These are phyloP conservation scores for Monoplex corrugatus DNA, from an alignment of 2,888 invertebrate genomes.

Conservation along the genomic window DNA sequence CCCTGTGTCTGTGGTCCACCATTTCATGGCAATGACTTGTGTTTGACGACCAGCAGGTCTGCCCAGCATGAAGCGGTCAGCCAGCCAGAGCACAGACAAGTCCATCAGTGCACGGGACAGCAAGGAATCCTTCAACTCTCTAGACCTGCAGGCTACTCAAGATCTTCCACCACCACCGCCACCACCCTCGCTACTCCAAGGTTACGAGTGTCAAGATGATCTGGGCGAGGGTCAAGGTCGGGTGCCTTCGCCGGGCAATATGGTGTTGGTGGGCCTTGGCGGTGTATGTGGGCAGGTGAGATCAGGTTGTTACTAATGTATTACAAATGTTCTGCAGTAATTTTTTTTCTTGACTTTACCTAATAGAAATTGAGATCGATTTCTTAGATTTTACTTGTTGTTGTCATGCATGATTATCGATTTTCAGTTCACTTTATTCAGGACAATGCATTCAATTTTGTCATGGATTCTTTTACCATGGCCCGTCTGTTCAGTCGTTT, in stretches of 20 bases:
- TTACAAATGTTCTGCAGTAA: too few species aligned
- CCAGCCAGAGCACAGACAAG: slow-evolving; percentile 55
- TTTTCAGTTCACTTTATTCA: too few species aligned
- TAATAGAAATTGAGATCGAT: too few species aligned
- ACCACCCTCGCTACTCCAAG: too few species aligned
- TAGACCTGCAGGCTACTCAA: slow-evolving; percentile 24
- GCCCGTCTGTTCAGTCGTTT: too few species aligned
- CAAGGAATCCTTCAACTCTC: slow-evolving; percentile 56
- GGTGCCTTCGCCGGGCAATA: background rate
- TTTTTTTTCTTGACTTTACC: too few species aligned
- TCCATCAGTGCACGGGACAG: slow-evolving; percentile 55
- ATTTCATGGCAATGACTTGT: too few species aligned
- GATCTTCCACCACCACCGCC: slow-evolving; percentile 19
- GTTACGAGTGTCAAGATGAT: slow-evolving; percentile 1
- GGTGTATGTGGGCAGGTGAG: slow-evolving; percentile 1
- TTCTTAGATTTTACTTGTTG: too few species aligned
- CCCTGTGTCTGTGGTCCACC: too few species aligned
- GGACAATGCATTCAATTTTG: too few species aligned
- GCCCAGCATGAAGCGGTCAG: slow-evolving; percentile 54
- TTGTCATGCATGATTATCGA: too few species aligned
- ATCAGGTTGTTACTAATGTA: background rate
- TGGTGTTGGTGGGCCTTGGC: background rate
- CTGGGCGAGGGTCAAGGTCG: background rate
- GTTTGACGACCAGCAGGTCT: slow-evolving; percentile 36
- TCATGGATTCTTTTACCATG: too few species aligned